A percentile compares a stretch with the other conserved stretches of the same genome.
Conservation (phyloP, 2,888 invertebrate species). For the Dione vanillae region DNA sequence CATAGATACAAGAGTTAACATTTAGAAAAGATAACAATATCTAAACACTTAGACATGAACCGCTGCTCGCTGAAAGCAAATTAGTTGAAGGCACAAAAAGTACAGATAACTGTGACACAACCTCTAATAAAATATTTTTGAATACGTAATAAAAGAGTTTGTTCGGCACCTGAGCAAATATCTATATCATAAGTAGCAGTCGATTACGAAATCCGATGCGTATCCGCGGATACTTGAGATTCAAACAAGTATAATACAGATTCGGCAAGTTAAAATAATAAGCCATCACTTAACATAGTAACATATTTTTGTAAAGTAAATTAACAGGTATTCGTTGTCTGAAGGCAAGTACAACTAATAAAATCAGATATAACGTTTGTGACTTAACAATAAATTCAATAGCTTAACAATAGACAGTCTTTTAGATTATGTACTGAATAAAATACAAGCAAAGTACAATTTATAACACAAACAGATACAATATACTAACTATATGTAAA, state of each 20-base stretch:
- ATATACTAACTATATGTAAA: constrained; percentile 28
- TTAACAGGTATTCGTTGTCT: constrained; percentile 80
- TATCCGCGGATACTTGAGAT: constrained; percentile 37
- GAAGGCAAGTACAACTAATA: constrained; percentile 68
- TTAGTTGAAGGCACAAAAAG: constrained; percentile 75
- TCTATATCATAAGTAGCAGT: constrained; percentile 30
- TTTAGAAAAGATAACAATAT: constrained; percentile 56
- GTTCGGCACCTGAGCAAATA: constrained; percentile 51
- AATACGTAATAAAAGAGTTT: constrained; percentile 46
- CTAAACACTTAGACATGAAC: constrained; percentile 61
- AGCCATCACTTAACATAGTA: constrained; percentile 40
- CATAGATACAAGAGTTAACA: constrained; percentile 49
- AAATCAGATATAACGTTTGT: constrained; percentile 77
- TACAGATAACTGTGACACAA: constrained; percentile 69
- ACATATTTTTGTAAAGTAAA: constrained; percentile 36
- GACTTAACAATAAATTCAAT: constrained; percentile 80
- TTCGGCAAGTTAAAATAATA: constrained; percentile 36
- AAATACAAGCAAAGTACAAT: constrained; percentile 60
- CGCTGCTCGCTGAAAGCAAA: constrained; percentile 63
- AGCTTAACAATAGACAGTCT: constrained; percentile 83
- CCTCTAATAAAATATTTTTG: constrained; percentile 59
- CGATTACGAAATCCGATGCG: constrained; percentile 1
- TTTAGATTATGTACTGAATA: constrained; percentile 71
- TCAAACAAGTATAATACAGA: constrained; percentile 35
- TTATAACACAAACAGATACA: constrained; percentile 48